A percentile compares a stretch with the other conserved stretches of the same genome.
Conservation (phyloP, 1,140 invertebrate genomes). For the Acromyrmex charruanus region DNA sequence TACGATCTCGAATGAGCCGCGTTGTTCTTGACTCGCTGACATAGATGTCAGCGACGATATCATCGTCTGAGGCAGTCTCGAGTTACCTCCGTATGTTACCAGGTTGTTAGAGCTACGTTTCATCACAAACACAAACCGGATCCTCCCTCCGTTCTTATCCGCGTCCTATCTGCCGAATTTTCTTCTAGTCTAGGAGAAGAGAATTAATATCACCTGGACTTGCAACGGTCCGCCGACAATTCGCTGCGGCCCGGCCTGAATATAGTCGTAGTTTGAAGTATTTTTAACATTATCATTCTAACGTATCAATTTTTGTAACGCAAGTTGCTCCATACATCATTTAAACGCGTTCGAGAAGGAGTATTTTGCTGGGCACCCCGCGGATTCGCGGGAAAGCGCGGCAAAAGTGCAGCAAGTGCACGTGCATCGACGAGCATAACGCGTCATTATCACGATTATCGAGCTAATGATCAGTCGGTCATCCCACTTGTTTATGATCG, state of each 20-base stretch:
- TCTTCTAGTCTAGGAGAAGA: slow-evolving; percentile 45
- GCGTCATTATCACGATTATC: slow-evolving; percentile 81
- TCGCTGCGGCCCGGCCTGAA: background rate
- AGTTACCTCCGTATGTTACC: slow-evolving; percentile 79
- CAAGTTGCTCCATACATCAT: background rate
- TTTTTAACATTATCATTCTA: slow-evolving; percentile 2
- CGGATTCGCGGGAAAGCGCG: slow-evolving; percentile 21
- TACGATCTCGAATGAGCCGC: slow-evolving; percentile 40
- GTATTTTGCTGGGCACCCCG: slow-evolving; percentile 42
- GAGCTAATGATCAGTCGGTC: slow-evolving; percentile 80
- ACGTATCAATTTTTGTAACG: background rate
- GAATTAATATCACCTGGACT: slow-evolving; percentile 42
- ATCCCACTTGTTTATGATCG: slow-evolving; percentile 81
- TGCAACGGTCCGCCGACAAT: slow-evolving; percentile 6
- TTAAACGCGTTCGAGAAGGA: slow-evolving; percentile 23
- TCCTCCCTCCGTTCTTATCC: slow-evolving; percentile 66
- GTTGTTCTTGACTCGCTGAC: slow-evolving; percentile 79
- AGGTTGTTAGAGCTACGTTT: slow-evolving; percentile 78
- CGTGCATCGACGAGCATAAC: slow-evolving; percentile 70
- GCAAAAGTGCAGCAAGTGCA: slow-evolving; percentile 58
- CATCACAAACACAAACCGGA: slow-evolving; percentile 76
- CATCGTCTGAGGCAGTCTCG: slow-evolving; percentile 80
- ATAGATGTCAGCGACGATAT: slow-evolving; percentile 83
- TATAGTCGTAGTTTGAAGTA: background rate
- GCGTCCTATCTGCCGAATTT: slow-evolving; percentile 66